Evolutionary conservation across 2,113 vertebrate genomes (phyloP).

Genomic region (Tenrec ecaudatus): DNA sequence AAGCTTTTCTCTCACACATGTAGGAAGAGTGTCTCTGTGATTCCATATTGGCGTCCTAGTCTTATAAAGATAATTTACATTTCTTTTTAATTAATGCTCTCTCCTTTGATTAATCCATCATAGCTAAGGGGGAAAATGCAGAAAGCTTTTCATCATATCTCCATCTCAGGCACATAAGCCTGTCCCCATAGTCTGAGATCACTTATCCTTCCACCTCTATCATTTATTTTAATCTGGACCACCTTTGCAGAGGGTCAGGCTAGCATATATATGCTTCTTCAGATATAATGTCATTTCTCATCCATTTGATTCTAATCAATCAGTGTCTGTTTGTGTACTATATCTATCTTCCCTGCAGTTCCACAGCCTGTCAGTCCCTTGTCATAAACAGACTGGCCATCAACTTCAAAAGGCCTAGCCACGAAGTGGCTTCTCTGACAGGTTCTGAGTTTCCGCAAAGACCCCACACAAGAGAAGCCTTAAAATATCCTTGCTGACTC

Average conservation of each 20-base stretch:
- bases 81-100: constrained; percentile 61
- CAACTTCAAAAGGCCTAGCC: constrained; percentile 55
- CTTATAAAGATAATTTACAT: constrained; percentile 53
- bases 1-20: background rate
- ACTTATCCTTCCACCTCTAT: constrained; percentile 66
- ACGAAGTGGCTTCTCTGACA: constrained; percentile 61
- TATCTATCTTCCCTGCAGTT: constrained; percentile 69
- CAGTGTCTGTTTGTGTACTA: constrained; percentile 65
- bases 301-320: constrained; percentile 79
- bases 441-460: constrained; percentile 59
- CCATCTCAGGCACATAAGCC: background rate
- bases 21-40: background rate
- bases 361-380: constrained; percentile 76
- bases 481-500: background rate
- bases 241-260: constrained; percentile 21
- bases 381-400: constrained; percentile 76
- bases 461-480: background rate
- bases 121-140: background rate
- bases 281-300: constrained; percentile 63
- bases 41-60: constrained; percentile 5
- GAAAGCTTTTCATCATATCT: constrained; percentile 63
- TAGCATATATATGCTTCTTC: constrained; percentile 70
- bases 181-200: constrained; percentile 12
- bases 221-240: constrained; percentile 78
- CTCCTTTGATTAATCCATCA: constrained; percentile 56